Evolutionary conservation across 1,140 invertebrate species (phyloP).

Genomic region (Cherax destructor): DNA sequence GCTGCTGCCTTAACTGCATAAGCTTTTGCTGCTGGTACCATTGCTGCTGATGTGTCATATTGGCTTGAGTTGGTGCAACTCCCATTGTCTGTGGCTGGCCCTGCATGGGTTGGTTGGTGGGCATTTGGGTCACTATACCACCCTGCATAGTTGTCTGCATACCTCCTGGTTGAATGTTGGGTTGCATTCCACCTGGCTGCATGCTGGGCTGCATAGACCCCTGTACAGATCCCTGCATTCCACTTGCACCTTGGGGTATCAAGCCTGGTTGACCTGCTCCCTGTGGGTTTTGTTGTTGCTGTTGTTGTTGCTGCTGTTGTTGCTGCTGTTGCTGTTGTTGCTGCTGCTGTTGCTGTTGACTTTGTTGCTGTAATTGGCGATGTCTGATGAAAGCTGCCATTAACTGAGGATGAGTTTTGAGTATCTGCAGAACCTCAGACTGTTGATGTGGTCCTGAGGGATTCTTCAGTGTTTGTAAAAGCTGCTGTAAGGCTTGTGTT

Average conservation of each 20-base stretch:
- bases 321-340: slow-evolving; percentile 67
- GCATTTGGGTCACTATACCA: slow-evolving; percentile 46
- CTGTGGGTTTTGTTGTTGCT: slow-evolving; percentile 67
- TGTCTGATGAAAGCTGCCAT: slow-evolving; percentile 98
- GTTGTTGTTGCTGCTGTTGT: slow-evolving; percentile 76
- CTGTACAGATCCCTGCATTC: slow-evolving; percentile 69
- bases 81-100: slow-evolving; percentile 76
- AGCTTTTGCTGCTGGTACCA: slow-evolving; percentile 77
- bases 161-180: slow-evolving; percentile 72
- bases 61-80: slow-evolving; percentile 76
- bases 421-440: slow-evolving; percentile 90
- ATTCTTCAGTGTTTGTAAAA: slow-evolving; percentile 91
- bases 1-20: slow-evolving; percentile 72
- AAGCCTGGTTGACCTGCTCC: slow-evolving; percentile 73
- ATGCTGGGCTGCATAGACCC: slow-evolving; percentile 63
- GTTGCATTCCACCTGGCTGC: slow-evolving; percentile 73
- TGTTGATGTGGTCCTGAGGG: slow-evolving; percentile 94
- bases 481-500: slow-evolving; percentile 87
- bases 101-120: slow-evolving; percentile 49
- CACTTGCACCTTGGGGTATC: slow-evolving; percentile 63
- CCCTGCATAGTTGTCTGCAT: slow-evolving; percentile 74
- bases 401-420: slow-evolving; percentile 95
- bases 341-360: slow-evolving; percentile 72
- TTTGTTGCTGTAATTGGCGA: slow-evolving; percentile 80
- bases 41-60: slow-evolving; percentile 74